These are phyloP conservation scores for Poeciliopsis infans DNA, from an alignment of 2,797 vertebrate genomes.

Conservation along the genomic window DNA sequence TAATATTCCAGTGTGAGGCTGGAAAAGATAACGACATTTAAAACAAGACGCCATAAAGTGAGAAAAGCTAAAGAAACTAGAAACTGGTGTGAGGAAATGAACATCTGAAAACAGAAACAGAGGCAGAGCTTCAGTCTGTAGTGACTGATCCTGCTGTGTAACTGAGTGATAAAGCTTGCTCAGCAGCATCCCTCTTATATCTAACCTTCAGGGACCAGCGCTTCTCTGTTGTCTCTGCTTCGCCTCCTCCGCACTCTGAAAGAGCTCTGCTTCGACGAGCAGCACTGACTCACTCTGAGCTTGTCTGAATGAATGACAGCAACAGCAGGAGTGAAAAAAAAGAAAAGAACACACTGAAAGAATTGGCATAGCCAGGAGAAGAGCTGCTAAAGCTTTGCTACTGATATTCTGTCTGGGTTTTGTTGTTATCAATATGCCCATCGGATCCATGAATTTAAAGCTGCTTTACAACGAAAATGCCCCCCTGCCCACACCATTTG, in stretches of 20 bases:
- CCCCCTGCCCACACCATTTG: conserved; percentile 43
- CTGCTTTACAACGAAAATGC: conserved; percentile 45
- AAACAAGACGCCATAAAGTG: conserved; percentile 22
- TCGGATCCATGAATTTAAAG: conserved; percentile 29
- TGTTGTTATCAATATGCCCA: neutral
- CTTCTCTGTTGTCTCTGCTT: conserved; percentile 61
- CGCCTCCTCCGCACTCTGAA: conserved; percentile 53
- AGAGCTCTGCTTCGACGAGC: conserved; percentile 32
- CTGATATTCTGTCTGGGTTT: neutral
- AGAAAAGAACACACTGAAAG: conserved; percentile 9
- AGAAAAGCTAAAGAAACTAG: conserved; percentile 15
- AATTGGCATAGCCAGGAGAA: neutral
- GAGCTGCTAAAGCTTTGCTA: neutral
- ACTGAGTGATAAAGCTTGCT: conserved; percentile 69
- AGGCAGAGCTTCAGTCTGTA: conserved; percentile 34
- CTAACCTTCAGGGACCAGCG: conserved; percentile 67
- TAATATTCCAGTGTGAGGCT: conserved; percentile 14
- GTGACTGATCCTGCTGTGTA: conserved; percentile 67
- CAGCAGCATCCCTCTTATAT: conserved; percentile 71
- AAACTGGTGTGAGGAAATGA: conserved; percentile 21
- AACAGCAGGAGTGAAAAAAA: conserved; percentile 12
- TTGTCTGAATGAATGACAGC: conserved; percentile 46
- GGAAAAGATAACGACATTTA: conserved; percentile 24
- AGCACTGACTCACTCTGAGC: conserved; percentile 56
- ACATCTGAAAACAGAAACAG: conserved; percentile 39